These are phyloP conservation scores for Megaleporinus macrocephalus DNA, from an alignment of 2,113 vertebrate genomes.

Conservation along the genomic window DNA sequence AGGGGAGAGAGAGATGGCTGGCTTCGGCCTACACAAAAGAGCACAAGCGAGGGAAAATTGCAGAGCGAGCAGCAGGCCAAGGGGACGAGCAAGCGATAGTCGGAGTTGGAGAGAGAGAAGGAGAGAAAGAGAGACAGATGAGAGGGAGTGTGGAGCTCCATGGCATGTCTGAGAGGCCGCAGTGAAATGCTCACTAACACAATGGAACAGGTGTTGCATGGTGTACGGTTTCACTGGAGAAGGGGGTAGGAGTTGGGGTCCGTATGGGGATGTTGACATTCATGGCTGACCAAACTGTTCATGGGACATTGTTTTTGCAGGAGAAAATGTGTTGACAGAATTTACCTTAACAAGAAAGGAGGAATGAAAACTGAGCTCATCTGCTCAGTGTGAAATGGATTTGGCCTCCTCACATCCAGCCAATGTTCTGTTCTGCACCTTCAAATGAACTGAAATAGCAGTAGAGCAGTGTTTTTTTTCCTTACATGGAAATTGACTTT, in stretches of 20 bases:
- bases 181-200: slow-evolving; percentile 74
- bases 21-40: background rate
- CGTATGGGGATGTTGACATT: slow-evolving; percentile 78
- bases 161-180: slow-evolving; percentile 66
- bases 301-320: slow-evolving; percentile 68
- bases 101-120: slow-evolving; percentile 8
- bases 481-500: background rate
- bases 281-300: slow-evolving; percentile 76
- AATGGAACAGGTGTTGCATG: slow-evolving; percentile 82
- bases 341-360: slow-evolving; percentile 52
- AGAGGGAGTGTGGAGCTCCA: slow-evolving; percentile 47
- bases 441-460: slow-evolving; percentile 14
- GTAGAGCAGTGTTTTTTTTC: background rate
- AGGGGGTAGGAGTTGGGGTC: slow-evolving; percentile 53
- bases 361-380: slow-evolving; percentile 32
- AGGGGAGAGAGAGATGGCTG: background rate
- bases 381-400: slow-evolving; percentile 2
- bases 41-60: background rate
- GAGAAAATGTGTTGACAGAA: slow-evolving; percentile 68
- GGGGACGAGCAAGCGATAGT: background rate
- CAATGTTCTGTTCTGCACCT: background rate
- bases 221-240: slow-evolving; percentile 74
- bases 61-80: background rate
- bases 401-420: background rate
- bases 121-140: slow-evolving; percentile 33